These are phyloP conservation scores for Scomberomorus guttatus DNA, from an alignment of 2,797 vertebrate species.

Conservation along the genomic window DNA sequence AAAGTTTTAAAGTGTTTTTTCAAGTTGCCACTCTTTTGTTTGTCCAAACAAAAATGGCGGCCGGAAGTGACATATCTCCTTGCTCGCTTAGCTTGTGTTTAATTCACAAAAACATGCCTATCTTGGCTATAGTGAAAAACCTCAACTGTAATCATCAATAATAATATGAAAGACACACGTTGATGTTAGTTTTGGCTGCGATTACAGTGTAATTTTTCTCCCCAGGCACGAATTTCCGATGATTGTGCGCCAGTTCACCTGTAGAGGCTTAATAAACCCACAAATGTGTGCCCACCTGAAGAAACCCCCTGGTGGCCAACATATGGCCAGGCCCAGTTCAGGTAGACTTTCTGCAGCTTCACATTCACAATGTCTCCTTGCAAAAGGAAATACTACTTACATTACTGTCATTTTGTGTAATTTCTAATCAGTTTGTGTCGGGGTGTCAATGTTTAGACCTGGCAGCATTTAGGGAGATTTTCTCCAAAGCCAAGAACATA, in stretches of 20 bases:
- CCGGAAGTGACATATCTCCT: background rate
- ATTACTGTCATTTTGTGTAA: background rate
- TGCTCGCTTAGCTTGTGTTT: too few relatives aligned
- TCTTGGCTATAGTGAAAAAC: background rate
- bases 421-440: background rate
- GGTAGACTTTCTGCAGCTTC: constrained; percentile 53
- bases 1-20: background rate
- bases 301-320: constrained; percentile 6
- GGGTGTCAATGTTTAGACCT: constrained; percentile 81
- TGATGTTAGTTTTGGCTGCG: background rate
- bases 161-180: background rate
- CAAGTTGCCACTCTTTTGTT: background rate
- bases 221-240: constrained; percentile 53
- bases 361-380: too few relatives aligned
- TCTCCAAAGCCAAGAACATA: constrained; percentile 92
- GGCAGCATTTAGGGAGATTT: constrained; percentile 90
- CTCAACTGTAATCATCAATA: background rate
- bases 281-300: constrained; percentile 59
- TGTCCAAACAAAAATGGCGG: background rate
- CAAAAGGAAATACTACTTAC: too few relatives aligned
- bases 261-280: constrained; percentile 48
- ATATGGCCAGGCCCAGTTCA: constrained; percentile 84
- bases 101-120: background rate
- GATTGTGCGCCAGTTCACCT: constrained; percentile 68
- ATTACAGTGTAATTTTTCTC: background rate